Evolutionary conservation across 2,113 vertebrate species (phyloP).

Genomic region (Mirza zaza): DNA sequence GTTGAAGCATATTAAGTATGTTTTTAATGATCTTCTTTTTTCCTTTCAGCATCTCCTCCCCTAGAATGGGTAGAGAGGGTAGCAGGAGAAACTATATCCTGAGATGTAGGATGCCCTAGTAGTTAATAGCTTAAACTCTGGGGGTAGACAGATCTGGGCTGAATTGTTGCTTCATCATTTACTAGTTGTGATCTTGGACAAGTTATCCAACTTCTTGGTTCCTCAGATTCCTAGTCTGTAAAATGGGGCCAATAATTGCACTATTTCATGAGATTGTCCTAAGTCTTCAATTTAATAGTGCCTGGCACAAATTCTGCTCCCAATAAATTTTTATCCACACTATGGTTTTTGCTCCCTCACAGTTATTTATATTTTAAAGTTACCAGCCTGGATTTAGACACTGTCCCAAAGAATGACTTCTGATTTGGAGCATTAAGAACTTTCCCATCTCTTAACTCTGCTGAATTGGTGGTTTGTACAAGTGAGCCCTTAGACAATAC

Average conservation of each 20-base stretch:
- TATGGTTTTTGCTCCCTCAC: not conserved
- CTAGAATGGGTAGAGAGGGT: not conserved
- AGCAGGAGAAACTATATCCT: not conserved
- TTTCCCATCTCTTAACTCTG: not conserved
- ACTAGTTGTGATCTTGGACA: not conserved
- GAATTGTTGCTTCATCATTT: not conserved
- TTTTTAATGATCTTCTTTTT: slow-evolving; percentile 16
- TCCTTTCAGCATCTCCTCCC: not conserved
- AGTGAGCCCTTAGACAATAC: not conserved
- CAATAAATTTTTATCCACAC: slow-evolving; percentile 31
- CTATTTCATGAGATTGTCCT: not conserved
- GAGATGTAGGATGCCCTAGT: not conserved
- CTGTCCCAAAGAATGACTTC: not conserved
- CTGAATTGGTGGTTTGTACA: not conserved
- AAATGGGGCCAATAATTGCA: not conserved
- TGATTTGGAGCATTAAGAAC: slow-evolving; percentile 9
- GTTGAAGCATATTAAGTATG: not conserved
- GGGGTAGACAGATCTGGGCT: not conserved
- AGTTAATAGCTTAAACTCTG: slow-evolving; percentile 5
- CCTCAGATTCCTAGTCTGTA: slow-evolving; percentile 13
- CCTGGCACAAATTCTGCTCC: not conserved
- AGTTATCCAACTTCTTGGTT: not conserved
- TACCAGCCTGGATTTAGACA: not conserved
- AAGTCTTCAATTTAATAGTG: not conserved
- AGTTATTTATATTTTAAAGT: slow-evolving; percentile 39